Conservation (phyloP, 2,113 vertebrate genomes). For the Campylorhamphus procurvoides region DNA sequence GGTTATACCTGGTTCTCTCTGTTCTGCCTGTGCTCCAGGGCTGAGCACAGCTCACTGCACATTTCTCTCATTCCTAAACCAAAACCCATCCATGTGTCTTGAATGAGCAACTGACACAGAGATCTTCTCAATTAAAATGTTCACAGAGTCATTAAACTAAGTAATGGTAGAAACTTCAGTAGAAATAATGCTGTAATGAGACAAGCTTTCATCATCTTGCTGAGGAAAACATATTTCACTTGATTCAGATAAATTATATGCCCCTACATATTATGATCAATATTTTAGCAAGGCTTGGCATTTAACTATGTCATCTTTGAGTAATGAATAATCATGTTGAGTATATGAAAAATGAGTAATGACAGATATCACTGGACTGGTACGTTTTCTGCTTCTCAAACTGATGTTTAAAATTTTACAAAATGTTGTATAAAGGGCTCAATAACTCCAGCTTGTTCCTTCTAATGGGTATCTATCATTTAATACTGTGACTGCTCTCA, state of each 20-base stretch:
- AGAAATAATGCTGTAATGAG: slow-evolving; percentile 65
- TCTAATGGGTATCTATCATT: slow-evolving; percentile 50
- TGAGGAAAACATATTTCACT: slow-evolving; percentile 61
- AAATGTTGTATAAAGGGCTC: slow-evolving; percentile 35
- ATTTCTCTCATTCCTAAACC: background rate
- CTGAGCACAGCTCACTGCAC: background rate
- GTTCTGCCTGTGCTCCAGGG: background rate
- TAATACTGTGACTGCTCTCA: background rate
- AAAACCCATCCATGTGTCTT: slow-evolving; percentile 25
- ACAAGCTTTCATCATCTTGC: slow-evolving; percentile 61
- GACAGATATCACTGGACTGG: slow-evolving; percentile 56
- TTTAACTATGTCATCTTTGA: slow-evolving; percentile 65
- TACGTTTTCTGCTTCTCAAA: slow-evolving; percentile 31
- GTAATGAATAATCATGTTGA: slow-evolving; percentile 51
- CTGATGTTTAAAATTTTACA: slow-evolving; percentile 40
- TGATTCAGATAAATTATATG: slow-evolving; percentile 62
- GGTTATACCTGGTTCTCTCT: background rate
- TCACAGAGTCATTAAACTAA: slow-evolving; percentile 56
- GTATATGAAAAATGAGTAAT: slow-evolving; percentile 48
- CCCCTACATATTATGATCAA: slow-evolving; percentile 53
- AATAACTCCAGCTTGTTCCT: slow-evolving; percentile 26
- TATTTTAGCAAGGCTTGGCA: slow-evolving; percentile 65
- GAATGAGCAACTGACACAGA: slow-evolving; percentile 6
- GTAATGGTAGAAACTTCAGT: slow-evolving; percentile 54
- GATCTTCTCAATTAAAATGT: slow-evolving; percentile 42